Evolutionary conservation across 1,140 invertebrate genomes (phyloP).

Genomic region (Aporrectodea caliginosa): DNA sequence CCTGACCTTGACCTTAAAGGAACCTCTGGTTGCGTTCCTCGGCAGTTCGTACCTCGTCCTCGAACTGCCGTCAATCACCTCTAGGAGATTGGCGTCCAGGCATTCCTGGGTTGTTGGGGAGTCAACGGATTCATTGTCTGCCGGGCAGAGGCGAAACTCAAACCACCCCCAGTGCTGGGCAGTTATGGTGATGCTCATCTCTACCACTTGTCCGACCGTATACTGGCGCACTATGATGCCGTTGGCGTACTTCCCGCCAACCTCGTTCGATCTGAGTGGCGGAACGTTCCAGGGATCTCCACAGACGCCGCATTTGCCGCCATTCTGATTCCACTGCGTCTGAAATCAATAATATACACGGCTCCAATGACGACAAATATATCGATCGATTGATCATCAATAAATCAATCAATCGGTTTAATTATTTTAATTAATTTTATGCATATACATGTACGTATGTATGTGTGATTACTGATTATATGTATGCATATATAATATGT

Average conservation of each 20-base stretch:
- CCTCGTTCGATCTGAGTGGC: constrained; percentile 76
- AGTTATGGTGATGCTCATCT: constrained; percentile 21
- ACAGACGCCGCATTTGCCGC: constrained; percentile 80
- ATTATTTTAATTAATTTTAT: too few relatives aligned
- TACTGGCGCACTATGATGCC: constrained; percentile 78
- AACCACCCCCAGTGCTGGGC: constrained; percentile 6
- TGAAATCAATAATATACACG: too few relatives aligned
- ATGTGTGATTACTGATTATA: too few relatives aligned
- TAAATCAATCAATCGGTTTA: too few relatives aligned
- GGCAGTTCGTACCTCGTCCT: neutral
- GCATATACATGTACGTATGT: too few relatives aligned
- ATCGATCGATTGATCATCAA: too few relatives aligned
- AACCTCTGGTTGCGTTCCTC: neutral
- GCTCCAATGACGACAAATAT: too few relatives aligned
- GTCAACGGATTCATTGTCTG: neutral
- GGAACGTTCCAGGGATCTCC: constrained; percentile 75
- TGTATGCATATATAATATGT: too few relatives aligned
- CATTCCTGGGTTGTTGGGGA: neutral
- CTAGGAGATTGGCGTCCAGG: neutral
- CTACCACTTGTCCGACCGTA: constrained; percentile 70
- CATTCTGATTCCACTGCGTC: constrained; percentile 78
- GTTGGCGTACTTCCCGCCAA: constrained; percentile 77
- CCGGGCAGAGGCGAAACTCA: neutral
- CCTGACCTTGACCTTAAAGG: neutral
- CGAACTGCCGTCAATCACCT: neutral